Percentiles rank a stretch among this genome's conserved stretches.
phyloP scores from a whole-genome alignment of 2,888 invertebrate genomes.

The Lithosia quadra region DNA sequence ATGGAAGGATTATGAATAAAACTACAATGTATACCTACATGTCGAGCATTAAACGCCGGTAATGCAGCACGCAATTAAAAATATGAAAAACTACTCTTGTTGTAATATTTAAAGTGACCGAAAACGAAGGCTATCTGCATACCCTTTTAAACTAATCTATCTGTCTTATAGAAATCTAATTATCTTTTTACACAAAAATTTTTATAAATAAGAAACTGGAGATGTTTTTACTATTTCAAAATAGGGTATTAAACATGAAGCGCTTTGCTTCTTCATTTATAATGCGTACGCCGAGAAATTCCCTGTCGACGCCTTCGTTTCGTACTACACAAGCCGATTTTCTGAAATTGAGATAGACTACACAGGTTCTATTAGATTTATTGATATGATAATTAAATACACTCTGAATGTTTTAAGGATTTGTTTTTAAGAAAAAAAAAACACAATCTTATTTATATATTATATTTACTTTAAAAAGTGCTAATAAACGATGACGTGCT shows the following conservation, averaged over 20 bases:
- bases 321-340: slow-evolving; percentile 42
- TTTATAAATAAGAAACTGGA: not conserved
- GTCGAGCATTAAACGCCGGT: too few relatives aligned
- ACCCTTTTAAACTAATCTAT: too few relatives aligned
- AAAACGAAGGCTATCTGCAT: too few relatives aligned
- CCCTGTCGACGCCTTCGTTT: slow-evolving; percentile 39
- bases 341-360: slow-evolving; percentile 36
- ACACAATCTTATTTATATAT: too few relatives aligned
- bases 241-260: slow-evolving; percentile 35
- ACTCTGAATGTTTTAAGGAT: not conserved
- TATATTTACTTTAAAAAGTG: too few relatives aligned
- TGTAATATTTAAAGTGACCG: too few relatives aligned
- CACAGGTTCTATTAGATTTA: not conserved
- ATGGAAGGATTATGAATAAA: too few relatives aligned
- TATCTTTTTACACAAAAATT: not conserved
- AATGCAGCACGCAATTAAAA: too few relatives aligned
- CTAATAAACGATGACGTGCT: too few relatives aligned
- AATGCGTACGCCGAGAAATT: slow-evolving; percentile 46
- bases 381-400: not conserved
- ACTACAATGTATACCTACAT: too few relatives aligned
- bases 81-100: too few relatives aligned
- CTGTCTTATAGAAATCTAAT: not conserved
- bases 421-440: too few relatives aligned
- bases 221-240: slow-evolving; percentile 7
- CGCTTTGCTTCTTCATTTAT: slow-evolving; percentile 42